These are phyloP conservation scores for Geopemphigus sp. DNA, from an alignment of 1,140 invertebrate genomes.

Conservation along the genomic window DNA sequence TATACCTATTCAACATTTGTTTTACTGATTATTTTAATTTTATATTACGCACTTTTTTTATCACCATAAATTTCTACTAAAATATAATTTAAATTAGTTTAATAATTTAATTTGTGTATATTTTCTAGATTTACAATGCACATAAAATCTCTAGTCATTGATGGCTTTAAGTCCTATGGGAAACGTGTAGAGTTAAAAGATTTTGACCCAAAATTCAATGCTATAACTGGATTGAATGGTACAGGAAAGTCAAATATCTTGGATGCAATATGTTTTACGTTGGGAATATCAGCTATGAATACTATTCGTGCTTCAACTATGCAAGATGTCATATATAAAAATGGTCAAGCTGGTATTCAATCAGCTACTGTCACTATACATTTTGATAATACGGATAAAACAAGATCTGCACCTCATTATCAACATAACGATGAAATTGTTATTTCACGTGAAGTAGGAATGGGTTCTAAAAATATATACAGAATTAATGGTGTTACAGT, in stretches of 20 bases:
- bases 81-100: too few relatives aligned
- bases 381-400: constrained; percentile 89
- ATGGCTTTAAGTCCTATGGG: constrained; percentile 98
- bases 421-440: constrained; percentile 90
- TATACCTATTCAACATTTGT: too few relatives aligned
- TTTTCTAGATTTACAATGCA: constrained; percentile 68
- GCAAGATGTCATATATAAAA: constrained; percentile 96
- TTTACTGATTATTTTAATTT: too few relatives aligned
- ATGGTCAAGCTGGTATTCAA: constrained; percentile 92
- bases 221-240: constrained; percentile 97
- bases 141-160: constrained; percentile 90
- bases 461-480: constrained; percentile 61
- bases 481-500: constrained; percentile 91
- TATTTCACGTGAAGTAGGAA: constrained; percentile 79
- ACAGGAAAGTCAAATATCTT: constrained; percentile 99
- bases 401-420: constrained; percentile 86
- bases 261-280: constrained; percentile 95
- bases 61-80: too few relatives aligned
- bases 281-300: constrained; percentile 90
- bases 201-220: constrained; percentile 95
- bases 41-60: too few relatives aligned
- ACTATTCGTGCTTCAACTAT: constrained; percentile 86
- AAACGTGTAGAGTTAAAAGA: constrained; percentile 87
- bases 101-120: too few relatives aligned
- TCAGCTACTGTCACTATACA: constrained; percentile 95